phyloP scores from a whole-genome alignment of 2,797 vertebrate species.

The Cyclura pinguis region DNA sequence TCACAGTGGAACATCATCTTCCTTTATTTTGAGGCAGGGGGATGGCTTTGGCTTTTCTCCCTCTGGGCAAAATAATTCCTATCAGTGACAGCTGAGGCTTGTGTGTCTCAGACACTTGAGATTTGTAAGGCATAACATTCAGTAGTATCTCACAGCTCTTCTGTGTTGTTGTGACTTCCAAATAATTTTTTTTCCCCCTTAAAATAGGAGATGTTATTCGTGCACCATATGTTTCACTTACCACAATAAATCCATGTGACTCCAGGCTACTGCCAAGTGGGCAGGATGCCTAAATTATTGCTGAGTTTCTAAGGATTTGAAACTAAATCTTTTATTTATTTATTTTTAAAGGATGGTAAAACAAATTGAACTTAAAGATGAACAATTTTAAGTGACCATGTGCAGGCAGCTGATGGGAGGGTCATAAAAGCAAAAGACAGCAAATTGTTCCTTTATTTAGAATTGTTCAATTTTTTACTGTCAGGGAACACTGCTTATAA shows the following conservation, averaged over 20 bases:
- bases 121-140: not conserved
- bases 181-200: not conserved
- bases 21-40: no score
- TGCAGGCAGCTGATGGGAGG: not conserved
- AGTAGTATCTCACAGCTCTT: not conserved
- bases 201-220: not conserved
- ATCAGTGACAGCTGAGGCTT: not conserved
- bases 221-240: conserved; percentile 15
- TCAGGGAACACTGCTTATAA: not conserved
- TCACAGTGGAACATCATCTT: not conserved
- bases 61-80: not conserved
- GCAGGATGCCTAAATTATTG: not conserved
- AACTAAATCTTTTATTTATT: not conserved
- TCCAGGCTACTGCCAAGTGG: not conserved
- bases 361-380: not conserved
- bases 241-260: conserved; percentile 3
- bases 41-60: no score
- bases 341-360: not conserved
- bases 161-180: not conserved
- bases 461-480: not conserved
- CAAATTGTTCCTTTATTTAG: not conserved
- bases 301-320: not conserved
- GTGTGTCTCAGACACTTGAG: not conserved
- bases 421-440: not conserved
- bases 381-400: not conserved